These are phyloP conservation scores for Heteromormyrus szaboi DNA, from an alignment of 2,797 vertebrate species.

Conservation along the genomic window DNA sequence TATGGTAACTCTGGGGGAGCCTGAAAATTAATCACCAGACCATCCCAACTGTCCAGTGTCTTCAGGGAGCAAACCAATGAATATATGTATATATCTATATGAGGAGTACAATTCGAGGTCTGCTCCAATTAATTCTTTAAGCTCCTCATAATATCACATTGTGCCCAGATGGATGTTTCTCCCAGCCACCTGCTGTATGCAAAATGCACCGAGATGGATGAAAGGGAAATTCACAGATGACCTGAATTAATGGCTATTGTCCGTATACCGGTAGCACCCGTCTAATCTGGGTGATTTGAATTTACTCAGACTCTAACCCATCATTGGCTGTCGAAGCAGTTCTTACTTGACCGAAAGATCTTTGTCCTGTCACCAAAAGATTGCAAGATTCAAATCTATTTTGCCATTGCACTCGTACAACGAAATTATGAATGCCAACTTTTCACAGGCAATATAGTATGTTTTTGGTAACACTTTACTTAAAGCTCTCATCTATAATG, in stretches of 20 bases:
- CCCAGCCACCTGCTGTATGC: slow-evolving; percentile 16
- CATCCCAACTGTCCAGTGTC: slow-evolving; percentile 59
- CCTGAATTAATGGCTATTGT: neutral
- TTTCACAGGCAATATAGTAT: neutral
- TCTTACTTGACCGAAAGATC: neutral
- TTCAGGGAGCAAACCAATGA: slow-evolving; percentile 22
- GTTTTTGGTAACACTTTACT: neutral
- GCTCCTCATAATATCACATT: slow-evolving; percentile 17
- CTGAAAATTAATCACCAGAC: slow-evolving; percentile 59
- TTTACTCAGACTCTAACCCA: neutral
- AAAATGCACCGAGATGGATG: slow-evolving; percentile 9
- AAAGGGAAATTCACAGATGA: slow-evolving; percentile 1
- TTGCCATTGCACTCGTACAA: neutral
- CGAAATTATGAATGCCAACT: neutral
- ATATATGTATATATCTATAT: slow-evolving; percentile 25
- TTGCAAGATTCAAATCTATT: neutral
- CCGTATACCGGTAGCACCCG: neutral
- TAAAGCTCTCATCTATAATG: neutral
- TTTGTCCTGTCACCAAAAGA: neutral
- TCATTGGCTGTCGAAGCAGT: neutral
- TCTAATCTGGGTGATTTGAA: neutral
- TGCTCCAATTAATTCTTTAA: slow-evolving; percentile 26
- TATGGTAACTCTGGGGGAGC: slow-evolving; percentile 51
- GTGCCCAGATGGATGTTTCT: slow-evolving; percentile 22
- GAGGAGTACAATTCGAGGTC: slow-evolving; percentile 7